A percentile compares a stretch with the other conserved stretches of the same genome.
phyloP scores from a whole-genome alignment of 2,888 invertebrate genomes.

The Macrophya alboannulata region DNA sequence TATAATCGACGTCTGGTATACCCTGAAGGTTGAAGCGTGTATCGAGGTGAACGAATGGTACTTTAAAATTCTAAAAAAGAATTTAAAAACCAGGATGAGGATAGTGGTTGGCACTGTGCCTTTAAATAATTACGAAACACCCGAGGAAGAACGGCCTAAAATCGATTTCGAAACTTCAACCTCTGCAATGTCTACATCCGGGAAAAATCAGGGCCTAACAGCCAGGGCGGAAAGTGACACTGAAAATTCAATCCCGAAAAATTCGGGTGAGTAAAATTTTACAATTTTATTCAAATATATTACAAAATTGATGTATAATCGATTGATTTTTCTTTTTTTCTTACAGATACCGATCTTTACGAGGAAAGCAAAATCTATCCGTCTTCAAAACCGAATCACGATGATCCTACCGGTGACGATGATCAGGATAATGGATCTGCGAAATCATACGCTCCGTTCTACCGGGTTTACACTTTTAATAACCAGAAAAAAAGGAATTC shows the following conservation, averaged over 20 bases:
- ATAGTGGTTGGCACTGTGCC: constrained; percentile 73
- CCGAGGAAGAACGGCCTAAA: constrained; percentile 53
- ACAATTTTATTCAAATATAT: neutral
- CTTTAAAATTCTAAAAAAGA: constrained; percentile 74
- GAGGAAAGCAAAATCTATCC: constrained; percentile 73
- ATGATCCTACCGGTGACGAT: constrained; percentile 74
- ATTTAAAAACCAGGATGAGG: constrained; percentile 71
- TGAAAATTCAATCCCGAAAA: neutral
- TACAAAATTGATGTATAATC: neutral
- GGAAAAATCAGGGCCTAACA: neutral
- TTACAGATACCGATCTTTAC: constrained; percentile 66
- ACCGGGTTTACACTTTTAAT: constrained; percentile 73
- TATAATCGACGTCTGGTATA: constrained; percentile 76
- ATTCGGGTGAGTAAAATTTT: neutral
- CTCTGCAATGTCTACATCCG: neutral
- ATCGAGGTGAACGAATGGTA: constrained; percentile 74
- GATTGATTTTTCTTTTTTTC: constrained; percentile 7
- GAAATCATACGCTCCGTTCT: constrained; percentile 72
- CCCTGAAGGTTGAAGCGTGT: constrained; percentile 74
- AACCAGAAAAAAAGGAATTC: constrained; percentile 49
- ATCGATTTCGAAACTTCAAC: neutral
- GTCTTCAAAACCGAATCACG: constrained; percentile 74
- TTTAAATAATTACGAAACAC: constrained; percentile 71
- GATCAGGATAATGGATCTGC: constrained; percentile 69
- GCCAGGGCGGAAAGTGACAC: neutral